Conservation (phyloP, 1,140 invertebrate species). For the Propsilocerus akamusi region DNA sequence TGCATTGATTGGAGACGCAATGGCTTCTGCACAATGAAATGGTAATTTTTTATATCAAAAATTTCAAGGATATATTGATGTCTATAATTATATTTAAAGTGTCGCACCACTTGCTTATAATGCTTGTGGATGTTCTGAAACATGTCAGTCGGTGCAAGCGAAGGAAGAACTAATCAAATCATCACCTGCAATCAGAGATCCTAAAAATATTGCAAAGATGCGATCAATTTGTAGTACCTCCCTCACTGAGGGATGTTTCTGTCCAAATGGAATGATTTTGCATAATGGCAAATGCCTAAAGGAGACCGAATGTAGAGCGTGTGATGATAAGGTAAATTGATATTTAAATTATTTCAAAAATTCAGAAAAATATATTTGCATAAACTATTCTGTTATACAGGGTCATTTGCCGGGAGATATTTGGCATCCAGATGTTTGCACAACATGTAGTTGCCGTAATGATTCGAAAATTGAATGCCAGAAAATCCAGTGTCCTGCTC, state of each 20-base stretch:
- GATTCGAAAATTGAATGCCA: slow-evolving; percentile 30
- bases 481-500: slow-evolving; percentile 32
- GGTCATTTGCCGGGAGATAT: slow-evolving; percentile 28
- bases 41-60: slow-evolving; percentile 15
- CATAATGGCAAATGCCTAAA: slow-evolving; percentile 23
- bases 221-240: slow-evolving; percentile 28
- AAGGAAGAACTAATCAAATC: slow-evolving; percentile 11
- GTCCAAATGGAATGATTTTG: slow-evolving; percentile 43
- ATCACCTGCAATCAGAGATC: slow-evolving; percentile 13
- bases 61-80: slow-evolving; percentile 1
- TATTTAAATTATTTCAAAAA: slow-evolving; percentile 6
- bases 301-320: slow-evolving; percentile 16
- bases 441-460: slow-evolving; percentile 46
- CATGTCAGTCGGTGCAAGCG: slow-evolving; percentile 36
- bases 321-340: slow-evolving; percentile 14
- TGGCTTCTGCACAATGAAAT: slow-evolving; percentile 40
- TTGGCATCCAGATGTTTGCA: slow-evolving; percentile 49
- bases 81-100: slow-evolving; percentile 16
- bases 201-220: slow-evolving; percentile 11
- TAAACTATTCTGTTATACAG: slow-evolving; percentile 10
- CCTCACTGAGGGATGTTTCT: slow-evolving; percentile 61
- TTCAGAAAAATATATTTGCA: slow-evolving; percentile 8
- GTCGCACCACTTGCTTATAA: slow-evolving; percentile 40
- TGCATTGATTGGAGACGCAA: slow-evolving; percentile 48
- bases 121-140: slow-evolving; percentile 48